phyloP scores from a whole-genome alignment of 2,797 vertebrate genomes.

The Eutrigla gurnardus region DNA sequence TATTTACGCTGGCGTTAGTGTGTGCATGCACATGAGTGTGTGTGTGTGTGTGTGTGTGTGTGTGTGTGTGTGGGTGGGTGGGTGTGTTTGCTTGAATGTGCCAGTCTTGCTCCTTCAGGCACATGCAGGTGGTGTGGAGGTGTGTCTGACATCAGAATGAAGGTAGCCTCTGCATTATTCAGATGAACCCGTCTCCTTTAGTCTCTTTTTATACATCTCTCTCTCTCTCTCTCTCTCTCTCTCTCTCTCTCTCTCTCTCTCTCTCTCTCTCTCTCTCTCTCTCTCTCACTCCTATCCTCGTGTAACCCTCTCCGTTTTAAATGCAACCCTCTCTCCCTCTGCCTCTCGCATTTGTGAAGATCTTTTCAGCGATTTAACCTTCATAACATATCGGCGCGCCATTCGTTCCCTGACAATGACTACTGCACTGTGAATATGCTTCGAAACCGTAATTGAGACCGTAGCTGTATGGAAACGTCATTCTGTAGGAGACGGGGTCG shows the following conservation, averaged over 20 bases:
- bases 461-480: not conserved
- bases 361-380: conserved; percentile 42
- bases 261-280: conserved; percentile 2
- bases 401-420: conserved; percentile 10
- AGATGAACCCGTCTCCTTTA: conserved; percentile 68
- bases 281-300: conserved; percentile 30
- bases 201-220: conserved; percentile 32
- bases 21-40: not conserved
- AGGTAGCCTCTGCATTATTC: conserved; percentile 74
- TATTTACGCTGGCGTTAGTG: not conserved
- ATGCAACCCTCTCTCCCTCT: conserved; percentile 15
- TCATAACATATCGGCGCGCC: conserved; percentile 30
- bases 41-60: conserved; percentile 5
- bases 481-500: not conserved
- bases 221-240: conserved; percentile 15
- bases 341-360: conserved; percentile 26
- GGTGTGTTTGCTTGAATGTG: conserved; percentile 1
- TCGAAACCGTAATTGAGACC: not conserved
- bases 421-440: not conserved
- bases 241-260: conserved; percentile 19
- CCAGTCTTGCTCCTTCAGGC: conserved; percentile 12
- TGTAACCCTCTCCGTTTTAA: conserved; percentile 35
- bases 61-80: conserved; percentile 7
- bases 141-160: conserved; percentile 69
- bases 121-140: conserved; percentile 47